Evolutionary conservation across 1,140 invertebrate genomes (phyloP).

Genomic region (Saccostrea cuccullata): DNA sequence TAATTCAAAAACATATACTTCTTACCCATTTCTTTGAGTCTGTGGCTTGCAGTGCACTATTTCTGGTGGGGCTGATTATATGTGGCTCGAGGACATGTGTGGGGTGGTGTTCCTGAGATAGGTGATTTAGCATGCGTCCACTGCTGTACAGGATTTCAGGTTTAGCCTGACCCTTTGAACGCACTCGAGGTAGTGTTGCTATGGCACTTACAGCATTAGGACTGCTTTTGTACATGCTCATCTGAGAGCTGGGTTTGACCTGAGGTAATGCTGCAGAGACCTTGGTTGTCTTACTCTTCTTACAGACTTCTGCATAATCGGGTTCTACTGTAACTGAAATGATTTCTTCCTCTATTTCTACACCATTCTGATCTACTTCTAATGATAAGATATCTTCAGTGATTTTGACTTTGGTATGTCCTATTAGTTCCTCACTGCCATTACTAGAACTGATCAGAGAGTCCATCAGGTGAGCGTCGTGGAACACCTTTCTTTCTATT

Average conservation of each 20-base stretch:
- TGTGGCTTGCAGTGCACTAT: constrained; percentile 6
- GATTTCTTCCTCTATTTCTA: constrained; percentile 47
- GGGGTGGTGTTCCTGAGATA: constrained; percentile 46
- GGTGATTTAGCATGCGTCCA: constrained; percentile 42
- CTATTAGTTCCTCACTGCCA: constrained; percentile 68
- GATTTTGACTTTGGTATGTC: constrained; percentile 37
- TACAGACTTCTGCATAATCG: constrained; percentile 45
- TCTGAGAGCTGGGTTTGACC: constrained; percentile 61
- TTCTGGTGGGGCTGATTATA: constrained; percentile 29
- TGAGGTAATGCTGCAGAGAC: constrained; percentile 67
- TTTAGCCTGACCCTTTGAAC: constrained; percentile 57
- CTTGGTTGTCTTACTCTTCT: constrained; percentile 70
- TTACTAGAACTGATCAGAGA: constrained; percentile 73
- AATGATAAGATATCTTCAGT: constrained; percentile 48
- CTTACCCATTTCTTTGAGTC: constrained; percentile 5
- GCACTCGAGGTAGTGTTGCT: constrained; percentile 71
- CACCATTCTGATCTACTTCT: constrained; percentile 48
- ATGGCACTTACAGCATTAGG: constrained; percentile 68
- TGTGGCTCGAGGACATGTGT: constrained; percentile 46
- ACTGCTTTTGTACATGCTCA: constrained; percentile 54
- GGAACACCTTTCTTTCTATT: constrained; percentile 77
- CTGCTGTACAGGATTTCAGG: constrained; percentile 50
- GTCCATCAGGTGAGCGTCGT: constrained; percentile 62
- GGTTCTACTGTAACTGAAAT: constrained; percentile 52
- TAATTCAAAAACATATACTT: too few species aligned